A percentile compares a stretch with the other conserved stretches of the same genome.
phyloP scores from a whole-genome alignment of 2,113 vertebrate genomes.

The Phyllopteryx taeniolatus region DNA sequence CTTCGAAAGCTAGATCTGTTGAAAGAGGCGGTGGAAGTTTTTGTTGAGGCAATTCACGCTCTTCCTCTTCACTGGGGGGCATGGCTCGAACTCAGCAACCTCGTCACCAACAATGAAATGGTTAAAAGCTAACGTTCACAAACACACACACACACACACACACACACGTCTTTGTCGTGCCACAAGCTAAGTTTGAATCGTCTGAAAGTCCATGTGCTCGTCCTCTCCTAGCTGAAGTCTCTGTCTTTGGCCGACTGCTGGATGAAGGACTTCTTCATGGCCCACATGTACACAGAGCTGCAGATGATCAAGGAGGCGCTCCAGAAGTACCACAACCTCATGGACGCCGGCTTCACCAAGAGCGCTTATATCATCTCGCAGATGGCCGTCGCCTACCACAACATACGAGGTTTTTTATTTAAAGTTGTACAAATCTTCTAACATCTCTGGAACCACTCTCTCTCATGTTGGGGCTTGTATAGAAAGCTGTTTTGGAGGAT shows the following conservation, averaged over 20 bases:
- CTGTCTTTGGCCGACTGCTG: conserved; percentile 94
- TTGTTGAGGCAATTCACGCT: conserved; percentile 89
- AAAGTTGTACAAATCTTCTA: neutral
- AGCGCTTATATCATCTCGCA: conserved; percentile 98
- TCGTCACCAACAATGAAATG: conserved; percentile 98
- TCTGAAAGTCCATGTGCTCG: neutral
- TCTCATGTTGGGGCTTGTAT: too few species aligned
- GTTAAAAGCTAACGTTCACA: conserved; percentile 64
- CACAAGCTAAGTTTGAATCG: neutral
- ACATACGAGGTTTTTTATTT: conserved; percentile 84
- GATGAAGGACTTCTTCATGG: conserved; percentile 99
- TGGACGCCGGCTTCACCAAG: conserved; percentile 94
- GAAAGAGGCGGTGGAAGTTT: conserved; percentile 94
- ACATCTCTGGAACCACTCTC: neutral
- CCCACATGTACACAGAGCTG: conserved; percentile 97
- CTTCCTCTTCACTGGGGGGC: conserved; percentile 96
- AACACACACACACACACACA: neutral
- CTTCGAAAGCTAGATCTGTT: conserved; percentile 92
- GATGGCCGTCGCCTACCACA: conserved; percentile 98
- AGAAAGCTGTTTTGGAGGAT: too few species aligned
- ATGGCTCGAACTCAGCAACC: conserved; percentile 96
- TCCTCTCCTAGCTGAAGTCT: conserved; percentile 84
- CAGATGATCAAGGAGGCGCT: conserved; percentile 97
- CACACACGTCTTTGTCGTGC: neutral
- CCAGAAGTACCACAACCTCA: conserved; percentile 96